phyloP scores from a whole-genome alignment of 2,113 vertebrate species.

The Barnardius zonarius region DNA sequence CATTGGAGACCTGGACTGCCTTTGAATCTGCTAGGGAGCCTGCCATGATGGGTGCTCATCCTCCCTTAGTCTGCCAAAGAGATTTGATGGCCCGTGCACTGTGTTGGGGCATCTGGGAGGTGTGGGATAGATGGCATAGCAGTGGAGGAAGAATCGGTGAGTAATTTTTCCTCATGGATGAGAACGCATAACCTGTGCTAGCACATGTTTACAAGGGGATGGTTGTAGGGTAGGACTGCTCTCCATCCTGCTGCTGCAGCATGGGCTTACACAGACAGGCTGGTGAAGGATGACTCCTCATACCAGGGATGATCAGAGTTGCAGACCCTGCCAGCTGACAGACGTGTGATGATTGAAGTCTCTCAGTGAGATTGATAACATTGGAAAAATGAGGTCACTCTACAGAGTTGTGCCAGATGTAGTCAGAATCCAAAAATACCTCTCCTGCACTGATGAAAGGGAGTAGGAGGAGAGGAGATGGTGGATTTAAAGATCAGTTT shows the following conservation, averaged over 20 bases:
- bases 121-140: background rate
- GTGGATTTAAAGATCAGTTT: background rate
- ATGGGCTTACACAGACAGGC: background rate
- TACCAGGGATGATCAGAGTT: background rate
- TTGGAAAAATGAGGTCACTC: background rate
- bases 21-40: background rate
- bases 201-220: accelerated
- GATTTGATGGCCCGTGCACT: background rate
- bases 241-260: background rate
- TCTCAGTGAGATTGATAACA: background rate
- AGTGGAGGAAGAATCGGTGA: background rate
- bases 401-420: background rate
- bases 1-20: background rate
- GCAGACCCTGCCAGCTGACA: background rate
- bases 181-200: too few relatives aligned
- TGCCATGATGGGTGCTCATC: accelerated
- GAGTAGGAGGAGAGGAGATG: background rate
- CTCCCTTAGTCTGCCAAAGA: background rate
- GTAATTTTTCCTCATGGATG: background rate
- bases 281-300: background rate
- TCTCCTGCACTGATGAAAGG: background rate
- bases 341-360: background rate
- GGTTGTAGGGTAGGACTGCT: background rate
- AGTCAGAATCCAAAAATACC: background rate
- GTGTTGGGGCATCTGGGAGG: too few relatives aligned